Base-by-base conservation (phyloP, 1,140 invertebrate genomes). In the Ectropis grisescens region DNA sequence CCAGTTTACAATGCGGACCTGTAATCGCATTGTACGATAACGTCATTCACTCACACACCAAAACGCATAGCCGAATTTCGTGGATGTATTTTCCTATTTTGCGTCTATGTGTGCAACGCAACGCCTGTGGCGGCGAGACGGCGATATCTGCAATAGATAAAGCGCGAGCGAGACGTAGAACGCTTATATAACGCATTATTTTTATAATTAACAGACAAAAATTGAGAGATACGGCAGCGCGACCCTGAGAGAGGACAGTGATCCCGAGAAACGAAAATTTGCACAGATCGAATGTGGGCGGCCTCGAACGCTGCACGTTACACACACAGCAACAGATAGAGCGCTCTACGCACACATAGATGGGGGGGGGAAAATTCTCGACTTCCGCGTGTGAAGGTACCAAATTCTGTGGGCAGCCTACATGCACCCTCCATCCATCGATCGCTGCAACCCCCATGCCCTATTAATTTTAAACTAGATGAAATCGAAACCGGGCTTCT, bases 171-270 rank as follows among this genome's bases (percentile, higher is more conserved):
- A n/a, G n/a, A n/a, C n/a, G 62, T 1, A 22, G 3, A 23, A 22
- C 58, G 16, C 16, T 80, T 80, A 80, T 76, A 76, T 76, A 80
- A 80, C 75, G 68, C 75, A 80, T 80, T 80, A 80, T 80, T 80
- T 76, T 80, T 76, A 80, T 80, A 80, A 80, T 80, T 80, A 80
- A 80, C 75, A 80, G 60, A 61, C 75, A 76, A 76, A 79, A 80
- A 75, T 80, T 71, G 60, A 75, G 67, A 74, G 68, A 78, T 72
- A 74, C 72, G 55, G 52, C 65, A 41, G 56, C 53, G 60, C 68
- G 71, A 49, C 75, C 75, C 59, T 76, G 75, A 64, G 45, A 42
- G 38, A 58, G 75, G 70, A 11, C 68, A 71, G 50, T 57, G 71
- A 75, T 61, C 68, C 62, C 55, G 65, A 47, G 55, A 52, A 61